phyloP scores from a whole-genome alignment of 2,797 vertebrate species.

The Gouania willdenowi region DNA sequence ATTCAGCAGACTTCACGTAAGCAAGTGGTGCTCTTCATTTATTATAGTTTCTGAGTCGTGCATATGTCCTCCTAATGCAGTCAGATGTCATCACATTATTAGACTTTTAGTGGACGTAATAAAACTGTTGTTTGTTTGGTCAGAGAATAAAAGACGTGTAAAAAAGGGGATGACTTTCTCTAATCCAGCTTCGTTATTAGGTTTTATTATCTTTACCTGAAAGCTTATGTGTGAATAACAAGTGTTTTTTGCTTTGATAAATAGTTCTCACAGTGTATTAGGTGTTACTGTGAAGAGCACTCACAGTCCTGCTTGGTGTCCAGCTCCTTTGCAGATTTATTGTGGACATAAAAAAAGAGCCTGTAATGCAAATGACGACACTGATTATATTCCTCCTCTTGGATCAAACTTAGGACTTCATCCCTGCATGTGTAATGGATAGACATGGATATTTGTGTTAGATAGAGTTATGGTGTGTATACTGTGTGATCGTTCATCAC shows the following conservation, averaged over 20 bases:
- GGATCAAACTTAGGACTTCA: not conserved
- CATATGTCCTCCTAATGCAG: too few relatives aligned
- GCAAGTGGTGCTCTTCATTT: conserved; percentile 9
- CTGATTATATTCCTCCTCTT: not conserved
- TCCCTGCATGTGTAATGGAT: rapidly evolving
- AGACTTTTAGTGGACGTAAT: not conserved
- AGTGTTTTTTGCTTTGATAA: not conserved
- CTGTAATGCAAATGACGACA: not conserved
- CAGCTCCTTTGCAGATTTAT: conserved; percentile 13
- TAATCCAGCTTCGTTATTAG: not conserved
- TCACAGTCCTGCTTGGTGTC: conserved; percentile 6
- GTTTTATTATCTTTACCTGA: not conserved
- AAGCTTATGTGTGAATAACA: not conserved
- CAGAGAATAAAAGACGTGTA: too few relatives aligned
- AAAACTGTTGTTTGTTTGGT: not conserved
- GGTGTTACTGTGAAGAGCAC: conserved; percentile 4
- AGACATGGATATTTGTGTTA: not conserved
- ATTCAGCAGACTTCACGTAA: not conserved
- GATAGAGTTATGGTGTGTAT: not conserved
- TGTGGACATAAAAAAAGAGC: not conserved
- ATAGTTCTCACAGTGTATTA: not conserved
- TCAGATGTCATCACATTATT: conserved; percentile 10
- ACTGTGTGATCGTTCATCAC: conserved; percentile 6
- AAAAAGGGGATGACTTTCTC: too few relatives aligned
- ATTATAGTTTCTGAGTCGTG: conserved; percentile 1